Evolutionary conservation across 1,140 invertebrate genomes (phyloP), one percentile per base, ranked within the genome.

Genomic region (Diprion similis): DNA sequence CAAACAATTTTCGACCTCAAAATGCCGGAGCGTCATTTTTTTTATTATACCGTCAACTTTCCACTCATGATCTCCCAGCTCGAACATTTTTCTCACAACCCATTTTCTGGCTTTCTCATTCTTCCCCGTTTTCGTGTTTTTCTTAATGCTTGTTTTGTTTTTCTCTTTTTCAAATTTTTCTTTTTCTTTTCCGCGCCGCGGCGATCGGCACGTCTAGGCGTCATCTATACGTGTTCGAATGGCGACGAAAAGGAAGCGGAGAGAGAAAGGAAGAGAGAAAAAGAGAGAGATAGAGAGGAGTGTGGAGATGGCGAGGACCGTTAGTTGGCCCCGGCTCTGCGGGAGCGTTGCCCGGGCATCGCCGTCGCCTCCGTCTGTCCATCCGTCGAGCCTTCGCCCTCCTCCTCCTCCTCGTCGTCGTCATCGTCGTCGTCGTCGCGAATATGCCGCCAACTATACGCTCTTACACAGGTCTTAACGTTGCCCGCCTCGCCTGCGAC

Each of bases 331-430:
- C 84, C 82, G 85, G 82, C 82, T 74, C 77, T 77, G 78, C 83
- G 85, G 84, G 85, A 86, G 78, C 85, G 84, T 84, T 86, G 85
- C 82, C 85, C 85, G 85, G 84, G 77, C 85, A 85, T 74, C 69
- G 79, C 74, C 81, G 79, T 74, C 68, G 77, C 82, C 77, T 78
- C 77, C 81, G 78, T 81, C 80, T 68, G 79, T 75, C 81, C 80
- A 74, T 65, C 77, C 82, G 78, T 37, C 24, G 24, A 37, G 6
- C 24, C 24, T 78, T 77, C 81, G 78, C 80, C 80, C 78, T 74
- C 74, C 69, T 81, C 77, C 72, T 74, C 68, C n/a, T 51, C 46
- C 48, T 59, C 64, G 48, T 68, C 71, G 45, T 69, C 13, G 37
- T 59, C 51, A 9, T 17, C 51, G 8, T 69, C 13, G 37, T 59